Evolutionary conservation across 2,113 vertebrate genomes (phyloP).

Genomic region (Rutilus rutilus): DNA sequence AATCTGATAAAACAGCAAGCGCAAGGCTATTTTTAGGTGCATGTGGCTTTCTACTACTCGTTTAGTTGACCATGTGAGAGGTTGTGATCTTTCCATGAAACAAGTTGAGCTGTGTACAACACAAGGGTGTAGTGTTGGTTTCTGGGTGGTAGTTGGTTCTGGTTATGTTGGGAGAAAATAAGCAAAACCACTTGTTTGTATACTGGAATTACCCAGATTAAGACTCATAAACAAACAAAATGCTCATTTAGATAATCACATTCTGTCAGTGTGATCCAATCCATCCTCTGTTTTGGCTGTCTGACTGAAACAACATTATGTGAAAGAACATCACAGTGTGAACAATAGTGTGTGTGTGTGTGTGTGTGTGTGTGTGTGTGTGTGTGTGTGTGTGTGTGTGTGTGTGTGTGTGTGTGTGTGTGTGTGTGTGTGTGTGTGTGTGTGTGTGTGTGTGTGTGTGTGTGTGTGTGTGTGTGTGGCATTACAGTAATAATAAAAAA

Average conservation of each 20-base stretch:
- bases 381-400: too few relatives aligned
- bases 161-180: background rate
- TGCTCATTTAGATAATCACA: conserved; percentile 49
- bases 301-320: background rate
- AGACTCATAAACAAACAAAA: background rate
- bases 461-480: too few relatives aligned
- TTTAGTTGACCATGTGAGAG: background rate
- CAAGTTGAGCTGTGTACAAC: background rate
- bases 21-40: background rate
- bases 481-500: too few relatives aligned
- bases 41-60: background rate
- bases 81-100: conserved; percentile 20
- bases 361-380: too few relatives aligned
- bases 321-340: too few relatives aligned
- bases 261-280: background rate
- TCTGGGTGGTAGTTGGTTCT: background rate
- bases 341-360: too few relatives aligned
- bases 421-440: too few relatives aligned
- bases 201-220: background rate
- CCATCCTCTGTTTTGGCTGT: background rate
- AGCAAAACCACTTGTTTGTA: background rate
- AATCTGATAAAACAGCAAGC: conserved; percentile 17
- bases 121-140: background rate
- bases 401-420: too few relatives aligned
- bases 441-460: too few relatives aligned